These are phyloP conservation scores for Motacilla tschutschensis DNA, from an alignment of 2,113 vertebrate species.

Conservation along the genomic window DNA sequence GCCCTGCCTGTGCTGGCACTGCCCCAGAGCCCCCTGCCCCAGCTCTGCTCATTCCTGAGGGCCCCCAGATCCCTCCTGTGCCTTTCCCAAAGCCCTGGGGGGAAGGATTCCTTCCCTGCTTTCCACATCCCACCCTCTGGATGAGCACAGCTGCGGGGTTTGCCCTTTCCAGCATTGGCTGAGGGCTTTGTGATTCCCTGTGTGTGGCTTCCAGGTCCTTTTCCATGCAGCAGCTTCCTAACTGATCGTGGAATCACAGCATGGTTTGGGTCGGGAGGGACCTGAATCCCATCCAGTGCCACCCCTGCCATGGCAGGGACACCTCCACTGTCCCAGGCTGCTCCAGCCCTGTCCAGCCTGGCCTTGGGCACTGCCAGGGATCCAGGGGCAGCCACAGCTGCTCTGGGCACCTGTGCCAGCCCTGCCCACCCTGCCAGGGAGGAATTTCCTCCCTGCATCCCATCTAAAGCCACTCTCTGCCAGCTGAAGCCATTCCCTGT, in stretches of 20 bases:
- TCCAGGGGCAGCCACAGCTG: neutral
- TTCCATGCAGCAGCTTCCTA: neutral
- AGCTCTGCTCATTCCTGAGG: neutral
- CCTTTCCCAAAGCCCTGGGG: neutral
- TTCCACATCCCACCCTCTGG: neutral
- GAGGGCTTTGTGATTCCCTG: neutral
- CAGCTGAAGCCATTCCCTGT: neutral
- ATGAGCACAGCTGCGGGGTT: neutral
- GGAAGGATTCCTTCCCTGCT: neutral
- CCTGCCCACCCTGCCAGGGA: neutral
- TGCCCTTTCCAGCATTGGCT: neutral
- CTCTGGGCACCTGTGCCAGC: neutral
- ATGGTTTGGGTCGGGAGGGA: neutral
- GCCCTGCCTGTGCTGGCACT: rapidly evolving
- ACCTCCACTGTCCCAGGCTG: neutral
- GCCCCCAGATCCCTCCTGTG: neutral
- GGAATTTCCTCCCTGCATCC: neutral
- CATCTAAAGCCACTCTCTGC: neutral
- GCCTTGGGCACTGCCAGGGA: neutral
- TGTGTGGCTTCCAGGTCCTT: neutral
- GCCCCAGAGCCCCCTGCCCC: neutral
- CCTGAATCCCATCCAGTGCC: rapidly evolving
- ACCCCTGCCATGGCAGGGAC: neutral
- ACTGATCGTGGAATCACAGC: neutral
- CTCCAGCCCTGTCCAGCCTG: neutral